Evolutionary conservation across 1,140 invertebrate species (phyloP), one percentile per base, ranked within the genome.

Genomic region (Tetragnatha versicolor): DNA sequence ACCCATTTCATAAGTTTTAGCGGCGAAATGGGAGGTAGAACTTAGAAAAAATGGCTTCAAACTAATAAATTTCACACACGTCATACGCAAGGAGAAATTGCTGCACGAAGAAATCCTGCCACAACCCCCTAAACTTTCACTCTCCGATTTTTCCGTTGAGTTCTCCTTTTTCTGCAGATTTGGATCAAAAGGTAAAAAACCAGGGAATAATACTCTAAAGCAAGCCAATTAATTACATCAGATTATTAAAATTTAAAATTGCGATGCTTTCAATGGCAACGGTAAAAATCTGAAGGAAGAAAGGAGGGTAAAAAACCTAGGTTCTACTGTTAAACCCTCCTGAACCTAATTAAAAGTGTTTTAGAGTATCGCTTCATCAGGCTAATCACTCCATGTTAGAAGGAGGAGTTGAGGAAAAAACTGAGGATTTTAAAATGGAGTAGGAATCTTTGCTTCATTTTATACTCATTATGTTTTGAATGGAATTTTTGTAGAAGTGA

Each of bases 211-310:
- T 14, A 20, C 7, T 7, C 7, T 47, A 70, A 70, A 70, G 45
- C 33, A n/a, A 53, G 42, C 51, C 69, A 72, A 72, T 72, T 72
- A 72, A 72, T 72, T 72, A 72, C 25, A 9, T 49, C 17, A 58
- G 51, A 72, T 72, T 72, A 72, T 72, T 72, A 72, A 72, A 72
- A 72, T 72, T 58, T 58, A 49, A 72, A 53, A 72, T 72, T 72
- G 58, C 22, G 31, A 29, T n/a, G 20, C 49, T 49, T 69, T 51
- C 20, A 14, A 12, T 9, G 1, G 5, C 17, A 25, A 45, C 20
- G 51, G 42, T 60, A 72, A 72, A 63, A 72, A 58, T 72, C 35
- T 39, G 22, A 9, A 29, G 29, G 6, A 22, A 39, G 17, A 29
- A 14, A 14, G 6, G n/a, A 39, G 6, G 20, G 33, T 27, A 58